Conservation (phyloP, 2,113 vertebrate species). For the Cardinalis cardinalis region DNA sequence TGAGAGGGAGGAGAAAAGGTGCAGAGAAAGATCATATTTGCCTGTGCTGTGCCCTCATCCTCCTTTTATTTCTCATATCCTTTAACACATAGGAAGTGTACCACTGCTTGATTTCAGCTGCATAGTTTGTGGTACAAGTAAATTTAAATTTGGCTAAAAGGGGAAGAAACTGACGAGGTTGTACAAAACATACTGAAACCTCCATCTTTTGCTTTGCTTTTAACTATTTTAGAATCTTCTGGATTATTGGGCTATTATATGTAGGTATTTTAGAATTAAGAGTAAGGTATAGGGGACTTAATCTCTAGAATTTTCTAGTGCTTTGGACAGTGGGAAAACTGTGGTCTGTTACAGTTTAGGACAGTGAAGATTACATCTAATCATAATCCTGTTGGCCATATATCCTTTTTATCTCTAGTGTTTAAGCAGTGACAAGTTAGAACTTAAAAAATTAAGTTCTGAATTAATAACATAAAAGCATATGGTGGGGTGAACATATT, state of each 20-base stretch:
- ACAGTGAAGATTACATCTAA: background rate
- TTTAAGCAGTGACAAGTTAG: background rate
- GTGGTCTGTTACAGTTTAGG: background rate
- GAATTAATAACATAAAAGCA: background rate
- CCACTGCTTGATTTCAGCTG: background rate
- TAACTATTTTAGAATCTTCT: background rate
- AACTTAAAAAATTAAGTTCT: background rate
- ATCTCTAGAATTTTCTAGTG: background rate
- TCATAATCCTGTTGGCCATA: background rate
- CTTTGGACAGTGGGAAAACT: background rate
- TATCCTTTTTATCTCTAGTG: background rate
- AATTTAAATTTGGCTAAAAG: background rate
- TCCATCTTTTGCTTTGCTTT: background rate
- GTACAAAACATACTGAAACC: background rate
- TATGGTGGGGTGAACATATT: background rate
- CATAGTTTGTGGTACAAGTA: background rate
- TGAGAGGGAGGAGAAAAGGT: background rate
- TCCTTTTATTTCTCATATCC: background rate
- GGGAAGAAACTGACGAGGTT: fast-evolving
- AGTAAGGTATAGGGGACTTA: background rate
- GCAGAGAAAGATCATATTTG: fast-evolving
- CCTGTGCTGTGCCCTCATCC: background rate
- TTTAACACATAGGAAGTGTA: background rate
- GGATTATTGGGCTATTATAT: background rate
- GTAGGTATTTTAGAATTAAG: background rate